A percentile compares a stretch with the other conserved stretches of the same genome.
Conservation (phyloP, 1,140 invertebrate genomes). For the Ips typographus region DNA sequence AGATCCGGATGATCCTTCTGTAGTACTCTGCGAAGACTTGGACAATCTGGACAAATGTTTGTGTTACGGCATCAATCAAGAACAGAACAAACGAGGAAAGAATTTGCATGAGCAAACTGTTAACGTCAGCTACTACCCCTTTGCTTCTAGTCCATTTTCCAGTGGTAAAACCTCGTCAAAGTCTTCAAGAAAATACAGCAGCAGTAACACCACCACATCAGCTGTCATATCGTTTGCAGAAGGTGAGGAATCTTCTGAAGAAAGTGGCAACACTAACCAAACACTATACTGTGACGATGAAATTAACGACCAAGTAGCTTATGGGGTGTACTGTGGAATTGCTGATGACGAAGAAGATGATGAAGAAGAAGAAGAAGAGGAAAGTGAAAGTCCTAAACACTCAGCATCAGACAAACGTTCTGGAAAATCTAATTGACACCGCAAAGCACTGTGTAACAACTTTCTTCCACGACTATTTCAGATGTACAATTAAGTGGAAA, state of each 20-base stretch:
- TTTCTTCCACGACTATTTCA: background rate
- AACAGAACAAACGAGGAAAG: conserved; percentile 7
- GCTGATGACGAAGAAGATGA: conserved; percentile 9
- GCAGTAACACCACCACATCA: conserved; percentile 17
- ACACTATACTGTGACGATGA: conserved; percentile 13
- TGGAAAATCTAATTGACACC: too few relatives aligned
- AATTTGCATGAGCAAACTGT: conserved; percentile 29
- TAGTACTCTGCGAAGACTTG: conserved; percentile 27
- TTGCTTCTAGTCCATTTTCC: conserved; percentile 15
- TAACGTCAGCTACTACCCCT: conserved; percentile 35
- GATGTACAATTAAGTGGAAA: background rate
- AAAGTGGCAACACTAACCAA: conserved; percentile 15
- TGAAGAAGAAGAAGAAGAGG: conserved; percentile 6
- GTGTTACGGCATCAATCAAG: conserved; percentile 10
- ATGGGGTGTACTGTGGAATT: conserved; percentile 24
- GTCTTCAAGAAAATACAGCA: conserved; percentile 9
- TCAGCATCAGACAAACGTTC: too few relatives aligned
- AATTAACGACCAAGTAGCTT: conserved; percentile 11
- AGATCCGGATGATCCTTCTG: conserved; percentile 16
- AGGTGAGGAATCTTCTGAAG: conserved; percentile 14
- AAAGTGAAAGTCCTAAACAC: background rate
- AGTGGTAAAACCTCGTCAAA: conserved; percentile 11
- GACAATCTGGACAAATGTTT: conserved; percentile 26
- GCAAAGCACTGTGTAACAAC: background rate
- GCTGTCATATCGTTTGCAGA: conserved; percentile 22